Conservation (phyloP, 1,140 invertebrate species). For the Lycorma delicatula region DNA sequence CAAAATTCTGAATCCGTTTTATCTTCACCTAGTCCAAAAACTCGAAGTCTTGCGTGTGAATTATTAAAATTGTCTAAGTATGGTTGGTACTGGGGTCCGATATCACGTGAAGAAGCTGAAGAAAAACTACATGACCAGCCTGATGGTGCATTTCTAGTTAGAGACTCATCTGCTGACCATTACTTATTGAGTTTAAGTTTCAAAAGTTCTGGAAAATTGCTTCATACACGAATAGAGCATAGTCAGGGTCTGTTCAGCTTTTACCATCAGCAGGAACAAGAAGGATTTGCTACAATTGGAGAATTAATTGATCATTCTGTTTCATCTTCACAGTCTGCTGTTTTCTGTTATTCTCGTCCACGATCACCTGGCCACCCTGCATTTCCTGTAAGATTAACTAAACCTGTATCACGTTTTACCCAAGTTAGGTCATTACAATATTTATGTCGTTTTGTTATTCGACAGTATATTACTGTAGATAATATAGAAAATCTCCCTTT, state of each 20-base stretch:
- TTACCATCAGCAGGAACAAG: conserved; percentile 52
- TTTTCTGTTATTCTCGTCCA: conserved; percentile 64
- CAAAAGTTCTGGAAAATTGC: conserved; percentile 59
- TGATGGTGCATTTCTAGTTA: conserved; percentile 68
- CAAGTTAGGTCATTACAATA: conserved; percentile 65
- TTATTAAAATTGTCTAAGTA: conserved; percentile 48
- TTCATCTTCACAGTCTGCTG: conserved; percentile 53
- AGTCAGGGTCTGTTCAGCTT: conserved; percentile 56
- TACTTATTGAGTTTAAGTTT: conserved; percentile 63
- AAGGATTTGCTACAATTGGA: conserved; percentile 55
- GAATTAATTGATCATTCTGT: conserved; percentile 63
- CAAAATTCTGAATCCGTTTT: no score
- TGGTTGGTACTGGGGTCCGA: conserved; percentile 60
- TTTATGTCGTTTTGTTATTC: conserved; percentile 67
- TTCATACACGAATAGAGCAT: conserved; percentile 62
- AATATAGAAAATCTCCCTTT: conserved; percentile 64
- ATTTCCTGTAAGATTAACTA: conserved; percentile 63
- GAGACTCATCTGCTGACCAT: conserved; percentile 49
- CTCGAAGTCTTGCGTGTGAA: no score
- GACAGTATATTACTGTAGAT: conserved; percentile 58
- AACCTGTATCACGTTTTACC: conserved; percentile 65
- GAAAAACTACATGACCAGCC: conserved; percentile 55
- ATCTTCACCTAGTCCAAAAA: no score
- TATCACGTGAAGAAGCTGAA: conserved; percentile 51
- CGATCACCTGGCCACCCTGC: conserved; percentile 54